phyloP scores from a whole-genome alignment of 2,797 vertebrate genomes.

The Pantherophis vulpinus region DNA sequence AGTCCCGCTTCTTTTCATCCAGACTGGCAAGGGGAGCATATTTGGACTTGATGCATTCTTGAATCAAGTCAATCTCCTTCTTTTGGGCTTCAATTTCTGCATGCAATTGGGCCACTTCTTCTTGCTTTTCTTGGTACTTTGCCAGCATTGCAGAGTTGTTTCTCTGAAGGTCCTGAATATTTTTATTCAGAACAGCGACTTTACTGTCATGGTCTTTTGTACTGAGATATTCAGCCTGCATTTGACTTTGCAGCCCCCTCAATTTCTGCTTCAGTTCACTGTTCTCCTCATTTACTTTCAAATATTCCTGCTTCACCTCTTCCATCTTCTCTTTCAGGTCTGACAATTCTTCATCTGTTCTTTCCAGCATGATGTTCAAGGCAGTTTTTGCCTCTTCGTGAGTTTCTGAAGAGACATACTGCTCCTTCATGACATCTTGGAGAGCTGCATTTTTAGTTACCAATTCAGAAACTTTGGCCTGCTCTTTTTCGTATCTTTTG shows the following conservation, averaged over 20 bases:
- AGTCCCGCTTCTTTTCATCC: conserved; percentile 80
- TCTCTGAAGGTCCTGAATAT: conserved; percentile 69
- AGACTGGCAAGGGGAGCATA: conserved; percentile 80
- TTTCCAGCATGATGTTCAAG: conserved; percentile 75
- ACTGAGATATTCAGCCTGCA: conserved; percentile 72
- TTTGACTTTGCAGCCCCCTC: conserved; percentile 70
- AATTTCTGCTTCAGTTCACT: conserved; percentile 75
- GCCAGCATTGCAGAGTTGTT: conserved; percentile 53
- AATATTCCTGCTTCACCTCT: conserved; percentile 72
- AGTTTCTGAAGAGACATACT: conserved; percentile 77
- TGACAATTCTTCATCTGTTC: conserved; percentile 73
- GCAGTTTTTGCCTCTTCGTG: conserved; percentile 76
- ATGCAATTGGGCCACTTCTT: conserved; percentile 77
- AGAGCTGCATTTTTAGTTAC: conserved; percentile 73
- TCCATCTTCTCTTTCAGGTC: conserved; percentile 72
- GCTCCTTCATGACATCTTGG: conserved; percentile 73
- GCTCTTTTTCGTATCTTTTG: conserved; percentile 72
- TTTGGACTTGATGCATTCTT: conserved; percentile 86
- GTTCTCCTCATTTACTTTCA: conserved; percentile 80
- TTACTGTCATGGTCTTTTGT: conserved; percentile 73
- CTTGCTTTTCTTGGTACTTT: conserved; percentile 69
- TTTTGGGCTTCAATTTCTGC: conserved; percentile 87
- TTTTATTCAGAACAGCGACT: conserved; percentile 63
- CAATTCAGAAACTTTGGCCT: conserved; percentile 70
- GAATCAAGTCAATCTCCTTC: conserved; percentile 89